Percentiles rank a stretch among this genome's conserved stretches.
Evolutionary conservation across 1,140 invertebrate species (phyloP).

Genomic region (Laupala kohalensis): DNA sequence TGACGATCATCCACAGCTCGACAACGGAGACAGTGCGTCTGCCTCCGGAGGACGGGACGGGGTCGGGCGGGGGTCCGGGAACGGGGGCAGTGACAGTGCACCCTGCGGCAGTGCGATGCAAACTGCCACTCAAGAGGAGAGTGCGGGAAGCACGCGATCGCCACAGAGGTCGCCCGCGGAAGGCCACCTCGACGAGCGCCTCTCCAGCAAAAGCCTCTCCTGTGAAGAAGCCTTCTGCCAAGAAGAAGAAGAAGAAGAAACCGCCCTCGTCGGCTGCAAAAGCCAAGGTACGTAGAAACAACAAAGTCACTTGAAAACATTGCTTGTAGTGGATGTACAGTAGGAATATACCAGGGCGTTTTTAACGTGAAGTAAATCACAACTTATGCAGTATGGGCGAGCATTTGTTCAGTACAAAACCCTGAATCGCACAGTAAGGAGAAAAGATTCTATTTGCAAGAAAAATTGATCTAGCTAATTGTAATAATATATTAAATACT

Average conservation of each 20-base stretch:
- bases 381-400: no score
- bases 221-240: slow-evolving; percentile 4
- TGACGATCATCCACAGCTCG: slow-evolving; percentile 74
- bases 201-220: slow-evolving; percentile 9
- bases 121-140: slow-evolving; percentile 60
- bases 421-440: no score
- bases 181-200: slow-evolving; percentile 7
- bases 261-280: not conserved
- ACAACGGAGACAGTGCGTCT: slow-evolving; percentile 70
- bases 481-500: no score
- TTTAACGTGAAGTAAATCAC: no score
- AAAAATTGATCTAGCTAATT: no score
- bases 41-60: slow-evolving; percentile 50
- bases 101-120: slow-evolving; percentile 52
- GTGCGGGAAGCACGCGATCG: slow-evolving; percentile 40
- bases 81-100: slow-evolving; percentile 46
- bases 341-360: no score
- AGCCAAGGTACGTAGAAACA: no score
- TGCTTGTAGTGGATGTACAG: no score
- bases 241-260: slow-evolving; percentile 16
- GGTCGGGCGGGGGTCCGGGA: slow-evolving; percentile 21
- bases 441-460: no score
- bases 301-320: no score
- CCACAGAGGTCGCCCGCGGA: slow-evolving; percentile 12
- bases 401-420: no score